phyloP scores from a whole-genome alignment of 2,113 vertebrate species.

The Bambusicola thoracicus region DNA sequence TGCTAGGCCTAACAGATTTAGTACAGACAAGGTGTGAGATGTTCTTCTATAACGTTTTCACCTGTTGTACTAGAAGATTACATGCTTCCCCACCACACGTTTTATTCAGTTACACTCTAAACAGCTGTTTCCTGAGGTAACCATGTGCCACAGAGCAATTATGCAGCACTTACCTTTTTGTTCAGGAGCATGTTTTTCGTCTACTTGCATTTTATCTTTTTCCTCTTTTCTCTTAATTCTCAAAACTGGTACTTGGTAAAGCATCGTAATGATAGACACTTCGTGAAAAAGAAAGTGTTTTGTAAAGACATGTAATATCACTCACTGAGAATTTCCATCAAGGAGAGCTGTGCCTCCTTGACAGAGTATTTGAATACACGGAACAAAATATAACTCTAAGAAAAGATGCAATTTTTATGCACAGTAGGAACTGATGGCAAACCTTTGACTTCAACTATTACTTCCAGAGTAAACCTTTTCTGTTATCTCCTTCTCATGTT shows the following conservation, averaged over 20 bases:
- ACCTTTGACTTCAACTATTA: neutral
- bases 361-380: neutral
- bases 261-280: neutral
- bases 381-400: neutral
- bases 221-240: neutral
- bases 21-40: neutral
- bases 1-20: neutral
- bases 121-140: neutral
- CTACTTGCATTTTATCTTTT: neutral
- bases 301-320: neutral
- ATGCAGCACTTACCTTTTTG: neutral
- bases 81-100: rapidly evolving
- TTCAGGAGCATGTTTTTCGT: neutral
- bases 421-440: neutral
- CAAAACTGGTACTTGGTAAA: neutral
- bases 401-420: neutral
- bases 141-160: neutral
- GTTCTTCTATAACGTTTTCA: neutral
- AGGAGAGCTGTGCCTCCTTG: neutral
- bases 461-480: neutral
- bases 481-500: neutral
- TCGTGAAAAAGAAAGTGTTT: neutral
- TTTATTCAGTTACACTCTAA: rapidly evolving
- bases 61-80: neutral
- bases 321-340: neutral